Conservation (phyloP, 2,888 invertebrate species). For the Ferdinandea cuprea region DNA sequence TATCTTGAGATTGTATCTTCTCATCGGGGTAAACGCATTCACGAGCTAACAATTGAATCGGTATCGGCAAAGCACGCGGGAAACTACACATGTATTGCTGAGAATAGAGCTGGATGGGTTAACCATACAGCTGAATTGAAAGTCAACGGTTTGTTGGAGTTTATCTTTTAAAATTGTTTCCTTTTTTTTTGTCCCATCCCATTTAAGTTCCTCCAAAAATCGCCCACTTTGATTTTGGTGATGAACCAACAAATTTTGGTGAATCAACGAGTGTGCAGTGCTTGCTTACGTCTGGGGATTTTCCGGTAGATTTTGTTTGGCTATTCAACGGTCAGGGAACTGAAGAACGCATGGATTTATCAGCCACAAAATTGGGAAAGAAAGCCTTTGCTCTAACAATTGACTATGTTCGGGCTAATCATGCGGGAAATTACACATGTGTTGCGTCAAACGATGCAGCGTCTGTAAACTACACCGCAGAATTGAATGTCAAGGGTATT, state of each 20-base stretch:
- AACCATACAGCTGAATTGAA: conserved; percentile 88
- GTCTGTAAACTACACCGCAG: conserved; percentile 85
- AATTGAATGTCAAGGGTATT: conserved; percentile 86
- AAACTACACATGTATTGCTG: conserved; percentile 90
- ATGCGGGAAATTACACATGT: conserved; percentile 89
- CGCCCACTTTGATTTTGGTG: conserved; percentile 88
- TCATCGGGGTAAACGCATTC: conserved; percentile 84
- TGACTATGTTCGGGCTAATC: conserved; percentile 87
- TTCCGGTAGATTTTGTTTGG: conserved; percentile 88
- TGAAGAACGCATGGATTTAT: conserved; percentile 84
- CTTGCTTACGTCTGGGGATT: conserved; percentile 86
- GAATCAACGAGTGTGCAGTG: conserved; percentile 87
- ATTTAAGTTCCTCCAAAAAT: conserved; percentile 89
- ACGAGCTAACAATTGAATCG: conserved; percentile 87
- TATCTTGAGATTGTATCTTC: conserved; percentile 81
- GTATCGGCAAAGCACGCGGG: conserved; percentile 89
- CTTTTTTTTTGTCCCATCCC: conserved; percentile 44
- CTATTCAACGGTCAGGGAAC: conserved; percentile 84
- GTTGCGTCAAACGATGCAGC: conserved; percentile 87
- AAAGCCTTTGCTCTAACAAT: conserved; percentile 88
- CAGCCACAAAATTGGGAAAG: conserved; percentile 84
- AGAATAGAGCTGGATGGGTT: conserved; percentile 89
- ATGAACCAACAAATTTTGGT: conserved; percentile 86
- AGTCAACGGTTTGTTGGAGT: conserved; percentile 87
- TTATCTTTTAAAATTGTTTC: conserved; percentile 27